Conservation (phyloP, 2,888 invertebrate species). For the Habroteleia sp. region DNA sequence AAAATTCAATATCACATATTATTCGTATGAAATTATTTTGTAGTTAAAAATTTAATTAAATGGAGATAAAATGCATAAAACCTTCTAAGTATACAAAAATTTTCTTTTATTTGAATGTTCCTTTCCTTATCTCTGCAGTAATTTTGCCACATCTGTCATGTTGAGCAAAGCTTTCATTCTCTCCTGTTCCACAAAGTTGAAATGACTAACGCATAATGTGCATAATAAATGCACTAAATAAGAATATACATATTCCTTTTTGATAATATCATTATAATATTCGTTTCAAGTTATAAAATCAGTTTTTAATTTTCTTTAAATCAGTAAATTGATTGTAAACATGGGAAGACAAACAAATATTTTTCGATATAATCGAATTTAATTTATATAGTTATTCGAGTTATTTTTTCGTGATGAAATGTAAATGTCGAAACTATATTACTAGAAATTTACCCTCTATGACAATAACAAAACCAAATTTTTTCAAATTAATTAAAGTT, state of each 20-base stretch:
- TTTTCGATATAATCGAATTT: no score
- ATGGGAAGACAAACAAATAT: no score
- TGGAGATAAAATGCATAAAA: constrained; percentile 39
- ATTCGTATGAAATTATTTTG: constrained; percentile 22
- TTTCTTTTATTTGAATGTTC: constrained; percentile 37
- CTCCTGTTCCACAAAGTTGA: constrained; percentile 7
- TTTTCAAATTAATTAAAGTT: constrained; percentile 15
- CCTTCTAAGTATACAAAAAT: constrained; percentile 33
- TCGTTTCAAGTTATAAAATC: not conserved
- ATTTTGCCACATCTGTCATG: constrained; percentile 40
- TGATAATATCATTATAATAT: not conserved
- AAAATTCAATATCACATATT: no score
- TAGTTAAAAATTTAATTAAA: constrained; percentile 45
- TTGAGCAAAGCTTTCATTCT: constrained; percentile 13
- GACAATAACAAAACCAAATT: not conserved
- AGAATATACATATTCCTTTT: not conserved
- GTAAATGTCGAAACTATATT: no score
- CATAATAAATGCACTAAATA: constrained; percentile 14
- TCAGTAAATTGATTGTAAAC: no score
- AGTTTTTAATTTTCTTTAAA: no score
- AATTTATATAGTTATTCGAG: no score
- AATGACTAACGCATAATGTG: constrained; percentile 26
- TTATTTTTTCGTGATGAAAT: no score
- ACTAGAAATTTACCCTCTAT: no score
- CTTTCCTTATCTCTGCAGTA: constrained; percentile 35